A percentile compares a stretch with the other conserved stretches of the same genome.
These are phyloP conservation scores for Peromyscus attwateri DNA, from an alignment of 2,797 vertebrate species.

Conservation along the genomic window DNA sequence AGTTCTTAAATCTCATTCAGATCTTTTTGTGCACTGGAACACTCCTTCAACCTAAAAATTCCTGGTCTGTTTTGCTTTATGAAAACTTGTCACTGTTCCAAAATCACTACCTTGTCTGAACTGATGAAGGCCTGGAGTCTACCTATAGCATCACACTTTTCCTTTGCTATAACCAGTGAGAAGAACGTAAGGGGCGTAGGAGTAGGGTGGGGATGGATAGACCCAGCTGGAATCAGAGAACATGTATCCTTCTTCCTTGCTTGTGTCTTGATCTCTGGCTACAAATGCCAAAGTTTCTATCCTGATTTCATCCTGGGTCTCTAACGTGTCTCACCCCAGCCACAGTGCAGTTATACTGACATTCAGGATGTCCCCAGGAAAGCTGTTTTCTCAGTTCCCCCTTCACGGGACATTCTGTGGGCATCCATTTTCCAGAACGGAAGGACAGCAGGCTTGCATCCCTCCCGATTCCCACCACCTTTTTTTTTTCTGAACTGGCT, in stretches of 20 bases:
- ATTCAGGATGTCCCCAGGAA: constrained; percentile 37
- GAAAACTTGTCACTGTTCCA: constrained; percentile 47
- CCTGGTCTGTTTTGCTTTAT: constrained; percentile 50
- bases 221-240: no score
- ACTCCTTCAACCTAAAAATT: constrained; percentile 9
- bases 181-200: not conserved
- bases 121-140: constrained; percentile 33
- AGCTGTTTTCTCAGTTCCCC: constrained; percentile 10
- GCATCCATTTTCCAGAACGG: not conserved
- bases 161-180: constrained; percentile 21
- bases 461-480: not conserved
- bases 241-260: no score
- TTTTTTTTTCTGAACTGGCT: not conserved
- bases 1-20: constrained; percentile 39
- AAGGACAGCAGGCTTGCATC: not conserved
- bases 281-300: not conserved
- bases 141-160: not conserved
- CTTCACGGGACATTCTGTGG: not conserved
- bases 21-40: not conserved
- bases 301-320: not conserved
- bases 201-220: no score
- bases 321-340: not conserved
- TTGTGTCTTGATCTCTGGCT: not conserved
- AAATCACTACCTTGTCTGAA: constrained; percentile 41
- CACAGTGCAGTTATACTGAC: not conserved